Evolutionary conservation across 2,113 vertebrate species (phyloP).

Genomic region (Galeopterus variegatus): DNA sequence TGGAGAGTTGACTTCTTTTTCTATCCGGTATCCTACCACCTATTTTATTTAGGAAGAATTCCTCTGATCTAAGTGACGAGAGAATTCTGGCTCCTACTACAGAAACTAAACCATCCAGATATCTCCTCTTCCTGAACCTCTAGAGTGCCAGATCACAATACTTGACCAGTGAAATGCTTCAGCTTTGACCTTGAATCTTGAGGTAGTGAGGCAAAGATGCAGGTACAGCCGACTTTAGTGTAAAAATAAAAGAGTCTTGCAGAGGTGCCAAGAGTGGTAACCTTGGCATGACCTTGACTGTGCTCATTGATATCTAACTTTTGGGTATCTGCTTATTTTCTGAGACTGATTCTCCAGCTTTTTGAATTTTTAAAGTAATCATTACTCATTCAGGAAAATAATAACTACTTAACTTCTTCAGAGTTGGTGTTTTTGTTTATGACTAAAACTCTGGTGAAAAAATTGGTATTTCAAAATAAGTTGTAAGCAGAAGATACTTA

Average conservation of each 20-base stretch:
- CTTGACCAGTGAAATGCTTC: neutral
- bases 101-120: neutral
- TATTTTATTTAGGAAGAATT: neutral
- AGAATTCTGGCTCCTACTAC: neutral
- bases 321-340: neutral
- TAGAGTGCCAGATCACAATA: neutral
- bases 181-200: neutral
- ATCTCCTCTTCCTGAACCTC: neutral
- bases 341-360: neutral
- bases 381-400: neutral
- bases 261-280: neutral
- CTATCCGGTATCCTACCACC: neutral
- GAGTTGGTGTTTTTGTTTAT: neutral
- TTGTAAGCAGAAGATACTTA: neutral
- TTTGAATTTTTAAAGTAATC: neutral
- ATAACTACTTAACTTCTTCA: conserved; percentile 5
- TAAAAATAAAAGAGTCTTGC: neutral
- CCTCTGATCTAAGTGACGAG: neutral
- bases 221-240: neutral
- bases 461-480: neutral
- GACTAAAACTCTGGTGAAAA: neutral
- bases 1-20: neutral
- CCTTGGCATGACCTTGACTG: neutral
- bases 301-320: neutral
- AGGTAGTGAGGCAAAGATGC: neutral